phyloP scores from a whole-genome alignment of 2,888 invertebrate genomes.

The Stenodema calcarata region DNA sequence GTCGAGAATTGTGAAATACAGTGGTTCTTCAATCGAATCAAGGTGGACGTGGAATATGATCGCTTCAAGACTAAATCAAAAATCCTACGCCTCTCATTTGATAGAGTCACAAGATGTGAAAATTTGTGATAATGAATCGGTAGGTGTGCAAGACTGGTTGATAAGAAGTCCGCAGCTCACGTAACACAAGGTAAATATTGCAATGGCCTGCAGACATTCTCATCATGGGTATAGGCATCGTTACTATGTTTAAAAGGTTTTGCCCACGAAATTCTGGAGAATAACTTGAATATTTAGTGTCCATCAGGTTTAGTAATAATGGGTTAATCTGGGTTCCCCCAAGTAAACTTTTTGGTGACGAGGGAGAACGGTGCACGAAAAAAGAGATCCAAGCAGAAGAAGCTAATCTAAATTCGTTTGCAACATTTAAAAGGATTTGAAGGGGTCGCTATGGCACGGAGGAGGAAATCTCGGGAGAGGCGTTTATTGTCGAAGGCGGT shows the following conservation, averaged over 20 bases:
- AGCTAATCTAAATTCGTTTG: conserved; percentile 48
- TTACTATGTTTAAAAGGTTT: background rate
- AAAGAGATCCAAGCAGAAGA: conserved; percentile 20
- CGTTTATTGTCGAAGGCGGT: conserved; percentile 48
- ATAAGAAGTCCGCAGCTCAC: background rate
- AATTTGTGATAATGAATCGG: too few species aligned
- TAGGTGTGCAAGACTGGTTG: too few species aligned
- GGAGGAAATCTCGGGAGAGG: conserved; percentile 43
- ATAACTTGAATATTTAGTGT: conserved; percentile 24
- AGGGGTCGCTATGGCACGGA: conserved; percentile 1
- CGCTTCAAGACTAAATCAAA: too few species aligned
- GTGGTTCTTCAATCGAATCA: too few species aligned
- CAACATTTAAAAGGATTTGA: conserved; percentile 45
- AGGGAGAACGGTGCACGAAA: background rate
- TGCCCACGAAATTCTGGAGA: background rate
- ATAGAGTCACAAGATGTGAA: too few species aligned
- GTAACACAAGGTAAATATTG: conserved; percentile 1
- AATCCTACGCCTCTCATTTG: too few species aligned
- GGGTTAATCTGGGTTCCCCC: background rate
- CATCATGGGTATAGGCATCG: background rate
- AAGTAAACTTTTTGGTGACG: background rate
- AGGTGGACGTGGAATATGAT: too few species aligned
- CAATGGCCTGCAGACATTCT: background rate
- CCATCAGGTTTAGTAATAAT: conserved; percentile 28
- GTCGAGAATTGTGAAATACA: too few species aligned